Base-by-base conservation (phyloP, 1,140 invertebrate species). In the Tetragnatha versicolor region DNA sequence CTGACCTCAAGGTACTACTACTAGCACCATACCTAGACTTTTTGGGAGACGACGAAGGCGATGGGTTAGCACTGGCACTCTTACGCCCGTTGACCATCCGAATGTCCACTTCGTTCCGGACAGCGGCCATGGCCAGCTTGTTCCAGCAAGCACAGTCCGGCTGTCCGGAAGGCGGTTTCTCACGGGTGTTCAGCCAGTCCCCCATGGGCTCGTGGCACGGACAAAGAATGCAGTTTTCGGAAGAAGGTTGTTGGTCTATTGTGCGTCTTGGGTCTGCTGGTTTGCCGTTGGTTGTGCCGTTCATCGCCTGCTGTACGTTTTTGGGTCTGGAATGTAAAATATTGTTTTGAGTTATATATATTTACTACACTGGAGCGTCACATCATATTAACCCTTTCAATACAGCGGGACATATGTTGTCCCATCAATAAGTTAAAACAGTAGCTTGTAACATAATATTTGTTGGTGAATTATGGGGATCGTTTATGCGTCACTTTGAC, bases 201-300 rank as follows among this genome's bases (percentile, higher is more conserved):
- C 61, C 58, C 20, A 79, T 79, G 10, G 76, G 76, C 3, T 79
- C 65, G 31, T 69, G 76, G 61, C 76, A 79, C 14, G 76, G 76
- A 39, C 76, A 79, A 9, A 79, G 25, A 7, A 68, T 25, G 22
- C 51, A 58, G 22, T 45, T 79, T 4, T 79, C 65, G 2, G 39
- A 2, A 0, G 35, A 17, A 1, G 25, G 10, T 14, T 55, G 69
- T 1, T 27, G 17, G 22, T 22, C 7, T 17, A 58, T 35, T 31
- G 39, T 61, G 31, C 60, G 60, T 51, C 61, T 20, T 20, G 25
- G 3, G 3, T 66, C 65, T 22, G 33, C 3, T 10, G 39, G 5
- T 12, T 42, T 47, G 63, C 61, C 27, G 37, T 60, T 79, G 9
- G 49, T 3, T 10, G 27, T 20, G 35, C 39, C 42, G 20, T 79